Percentiles rank a stretch among this genome's conserved stretches.
Conservation (phyloP, 2,888 invertebrate species). For the Trichogramma evanescens region DNA sequence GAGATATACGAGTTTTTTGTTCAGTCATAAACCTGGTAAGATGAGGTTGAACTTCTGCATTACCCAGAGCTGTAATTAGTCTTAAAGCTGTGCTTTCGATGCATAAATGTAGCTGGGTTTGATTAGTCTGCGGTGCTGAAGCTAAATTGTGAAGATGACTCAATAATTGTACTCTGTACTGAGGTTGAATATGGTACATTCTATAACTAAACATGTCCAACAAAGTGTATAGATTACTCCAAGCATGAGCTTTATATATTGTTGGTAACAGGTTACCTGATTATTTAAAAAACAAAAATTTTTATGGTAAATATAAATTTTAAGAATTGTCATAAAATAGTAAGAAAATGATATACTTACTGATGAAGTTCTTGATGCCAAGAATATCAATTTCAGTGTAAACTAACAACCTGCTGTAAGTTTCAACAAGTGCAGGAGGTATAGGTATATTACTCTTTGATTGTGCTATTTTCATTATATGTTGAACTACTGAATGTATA, state of each 20-base stretch:
- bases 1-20: slow-evolving; percentile 83
- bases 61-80: slow-evolving; percentile 83
- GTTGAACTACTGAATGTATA: slow-evolving; percentile 76
- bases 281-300: background rate
- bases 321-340: no score
- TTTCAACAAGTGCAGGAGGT: slow-evolving; percentile 89
- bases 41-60: slow-evolving; percentile 89
- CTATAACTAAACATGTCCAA: slow-evolving; percentile 96
- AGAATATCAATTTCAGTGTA: slow-evolving; percentile 95
- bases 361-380: slow-evolving; percentile 90
- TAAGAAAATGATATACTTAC: slow-evolving; percentile 9
- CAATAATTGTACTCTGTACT: slow-evolving; percentile 86
- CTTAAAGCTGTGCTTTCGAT: slow-evolving; percentile 84
- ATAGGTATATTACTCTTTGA: slow-evolving; percentile 76
- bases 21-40: slow-evolving; percentile 86
- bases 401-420: slow-evolving; percentile 84
- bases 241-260: slow-evolving; percentile 70
- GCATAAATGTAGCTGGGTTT: slow-evolving; percentile 87
- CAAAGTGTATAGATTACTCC: slow-evolving; percentile 91
- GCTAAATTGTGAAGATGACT: slow-evolving; percentile 87
- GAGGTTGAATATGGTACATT: slow-evolving; percentile 92
- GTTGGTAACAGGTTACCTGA: slow-evolving; percentile 19
- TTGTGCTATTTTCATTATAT: slow-evolving; percentile 85
- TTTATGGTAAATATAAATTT: background rate
- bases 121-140: slow-evolving; percentile 88